Percentiles rank a stretch among this genome's conserved stretches.
Conservation (phyloP, 2,888 invertebrate species). For the Eilema sororculum region DNA sequence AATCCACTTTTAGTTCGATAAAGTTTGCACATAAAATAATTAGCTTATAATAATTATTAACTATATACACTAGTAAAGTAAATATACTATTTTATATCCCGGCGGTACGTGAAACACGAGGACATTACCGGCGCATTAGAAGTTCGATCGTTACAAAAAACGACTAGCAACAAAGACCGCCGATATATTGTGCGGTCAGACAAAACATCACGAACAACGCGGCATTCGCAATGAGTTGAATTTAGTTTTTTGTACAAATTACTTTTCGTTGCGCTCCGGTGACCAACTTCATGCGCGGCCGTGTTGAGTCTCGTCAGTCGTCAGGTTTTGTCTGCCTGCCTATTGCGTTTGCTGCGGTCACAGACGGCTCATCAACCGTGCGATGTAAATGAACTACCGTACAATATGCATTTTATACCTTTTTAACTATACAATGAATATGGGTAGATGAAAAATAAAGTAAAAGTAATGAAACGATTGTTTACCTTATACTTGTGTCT, state of each 20-base stretch:
- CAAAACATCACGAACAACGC: slow-evolving; percentile 85
- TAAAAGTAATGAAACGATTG: slow-evolving; percentile 48
- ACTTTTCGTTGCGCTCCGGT: slow-evolving; percentile 86
- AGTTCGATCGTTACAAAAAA: slow-evolving; percentile 76
- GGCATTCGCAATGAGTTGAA: slow-evolving; percentile 84
- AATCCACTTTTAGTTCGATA: slow-evolving; percentile 70
- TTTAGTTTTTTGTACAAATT: slow-evolving; percentile 86
- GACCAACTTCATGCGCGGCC: slow-evolving; percentile 78
- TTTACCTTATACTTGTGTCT: slow-evolving; percentile 65
- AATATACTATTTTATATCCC: slow-evolving; percentile 56
- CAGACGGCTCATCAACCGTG: slow-evolving; percentile 60
- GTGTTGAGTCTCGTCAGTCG: slow-evolving; percentile 67
- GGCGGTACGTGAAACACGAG: slow-evolving; percentile 66
- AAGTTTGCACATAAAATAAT: slow-evolving; percentile 45
- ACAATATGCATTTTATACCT: slow-evolving; percentile 39
- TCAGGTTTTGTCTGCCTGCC: slow-evolving; percentile 48
- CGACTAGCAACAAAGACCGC: slow-evolving; percentile 83
- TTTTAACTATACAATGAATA: neutral
- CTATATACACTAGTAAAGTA: slow-evolving; percentile 52
- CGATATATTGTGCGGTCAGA: slow-evolving; percentile 86
- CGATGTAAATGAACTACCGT: slow-evolving; percentile 48
- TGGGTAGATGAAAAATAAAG: slow-evolving; percentile 56
- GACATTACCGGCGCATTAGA: slow-evolving; percentile 81
- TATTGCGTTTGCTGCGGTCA: slow-evolving; percentile 56
- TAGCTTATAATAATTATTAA: slow-evolving; percentile 51